These are phyloP conservation scores for Galleria mellonella DNA, from an alignment of 1,140 invertebrate species.

Conservation along the genomic window DNA sequence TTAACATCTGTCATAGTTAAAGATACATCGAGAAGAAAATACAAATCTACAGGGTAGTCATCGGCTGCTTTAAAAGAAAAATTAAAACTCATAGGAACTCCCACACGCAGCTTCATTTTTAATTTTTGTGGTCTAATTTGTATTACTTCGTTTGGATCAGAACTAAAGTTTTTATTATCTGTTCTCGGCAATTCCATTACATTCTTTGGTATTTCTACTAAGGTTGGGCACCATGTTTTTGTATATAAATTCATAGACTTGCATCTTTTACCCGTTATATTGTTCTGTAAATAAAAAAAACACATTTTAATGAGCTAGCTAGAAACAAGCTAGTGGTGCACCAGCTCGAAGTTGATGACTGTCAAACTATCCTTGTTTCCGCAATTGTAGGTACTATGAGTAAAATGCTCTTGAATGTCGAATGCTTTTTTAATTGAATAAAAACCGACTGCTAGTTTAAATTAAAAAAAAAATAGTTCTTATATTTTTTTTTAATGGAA, in stretches of 20 bases:
- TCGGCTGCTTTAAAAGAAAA: conserved; percentile 77
- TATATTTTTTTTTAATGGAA: too few species aligned
- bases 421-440: too few species aligned
- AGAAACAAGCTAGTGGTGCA: too few species aligned
- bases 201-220: not conserved
- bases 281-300: conserved; percentile 33
- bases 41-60: conserved; percentile 92
- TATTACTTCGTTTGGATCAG: conserved; percentile 20
- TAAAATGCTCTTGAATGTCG: too few species aligned
- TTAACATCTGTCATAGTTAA: conserved; percentile 83
- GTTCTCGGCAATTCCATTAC: not conserved
- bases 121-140: conserved; percentile 55
- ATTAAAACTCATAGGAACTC: conserved; percentile 28
- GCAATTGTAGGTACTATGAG: too few species aligned
- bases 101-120: conserved; percentile 34
- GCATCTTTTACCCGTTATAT: conserved; percentile 10
- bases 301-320: too few species aligned
- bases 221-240: not conserved
- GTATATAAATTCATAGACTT: not conserved
- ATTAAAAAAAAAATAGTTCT: too few species aligned
- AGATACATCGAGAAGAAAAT: conserved; percentile 92
- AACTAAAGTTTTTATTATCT: conserved; percentile 20
- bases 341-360: too few species aligned
- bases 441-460: too few species aligned
- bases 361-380: too few species aligned